A percentile compares a stretch with the other conserved stretches of the same genome.
Conservation (phyloP, 2,888 invertebrate genomes). For the Andrena bucephala region DNA sequence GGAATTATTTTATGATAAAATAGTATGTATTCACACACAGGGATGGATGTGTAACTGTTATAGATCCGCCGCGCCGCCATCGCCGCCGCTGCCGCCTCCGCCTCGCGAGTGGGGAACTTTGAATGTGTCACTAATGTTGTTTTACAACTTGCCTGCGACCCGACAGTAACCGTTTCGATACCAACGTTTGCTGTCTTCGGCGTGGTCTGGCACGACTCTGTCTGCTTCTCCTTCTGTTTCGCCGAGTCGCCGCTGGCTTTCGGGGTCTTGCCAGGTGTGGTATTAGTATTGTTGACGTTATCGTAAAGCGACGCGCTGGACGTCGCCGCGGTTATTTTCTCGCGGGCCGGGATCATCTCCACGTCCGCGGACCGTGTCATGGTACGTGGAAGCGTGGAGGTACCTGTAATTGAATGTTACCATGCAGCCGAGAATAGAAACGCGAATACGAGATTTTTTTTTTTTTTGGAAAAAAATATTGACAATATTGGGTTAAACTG, state of each 20-base stretch:
- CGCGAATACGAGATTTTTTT: too few species aligned
- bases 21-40: too few species aligned
- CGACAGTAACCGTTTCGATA: constrained; percentile 84
- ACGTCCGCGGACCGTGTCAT: constrained; percentile 89
- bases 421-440: too few species aligned
- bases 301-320: constrained; percentile 95
- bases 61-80: too few species aligned
- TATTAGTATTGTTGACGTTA: constrained; percentile 88
- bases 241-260: constrained; percentile 77
- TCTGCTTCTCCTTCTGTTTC: constrained; percentile 85
- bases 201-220: constrained; percentile 84
- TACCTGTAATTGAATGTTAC: constrained; percentile 85
- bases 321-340: constrained; percentile 94
- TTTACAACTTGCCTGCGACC: constrained; percentile 86
- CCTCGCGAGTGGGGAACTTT: too few species aligned
- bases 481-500: too few species aligned
- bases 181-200: constrained; percentile 82
- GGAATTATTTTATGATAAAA: too few species aligned
- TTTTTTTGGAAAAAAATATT: too few species aligned
- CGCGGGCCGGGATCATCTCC: constrained; percentile 86
- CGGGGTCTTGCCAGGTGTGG: constrained; percentile 75
- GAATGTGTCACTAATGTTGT: background rate
- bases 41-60: too few species aligned
- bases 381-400: constrained; percentile 93
- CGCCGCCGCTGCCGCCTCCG: too few species aligned